Evolutionary conservation across 2,888 invertebrate genomes (phyloP).

Genomic region (Drosophila maculinotata): DNA sequence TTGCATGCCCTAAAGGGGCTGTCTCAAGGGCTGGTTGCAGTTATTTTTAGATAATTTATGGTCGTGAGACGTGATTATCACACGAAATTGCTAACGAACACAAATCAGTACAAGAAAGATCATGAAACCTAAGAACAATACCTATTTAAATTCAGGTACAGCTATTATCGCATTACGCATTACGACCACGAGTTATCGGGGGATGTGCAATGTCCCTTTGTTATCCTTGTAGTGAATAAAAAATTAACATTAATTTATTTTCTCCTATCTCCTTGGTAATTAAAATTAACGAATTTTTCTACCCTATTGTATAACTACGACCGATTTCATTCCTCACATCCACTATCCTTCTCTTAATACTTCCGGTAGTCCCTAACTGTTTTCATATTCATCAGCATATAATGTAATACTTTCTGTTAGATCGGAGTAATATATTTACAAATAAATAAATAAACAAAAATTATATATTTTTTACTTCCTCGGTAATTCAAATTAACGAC

Average conservation of each 20-base stretch:
- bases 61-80: slow-evolving; percentile 2
- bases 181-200: neutral
- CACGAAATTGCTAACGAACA: neutral
- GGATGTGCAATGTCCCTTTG: too few relatives aligned
- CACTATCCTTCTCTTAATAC: too few relatives aligned
- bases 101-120: neutral
- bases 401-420: too few relatives aligned
- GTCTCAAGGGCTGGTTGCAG: neutral
- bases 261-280: neutral
- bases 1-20: neutral
- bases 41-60: neutral
- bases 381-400: too few relatives aligned
- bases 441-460: too few relatives aligned
- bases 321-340: too few relatives aligned
- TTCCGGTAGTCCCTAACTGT: too few relatives aligned
- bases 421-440: too few relatives aligned
- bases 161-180: neutral
- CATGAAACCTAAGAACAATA: neutral
- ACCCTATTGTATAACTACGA: neutral
- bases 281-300: slow-evolving; percentile 1
- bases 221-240: neutral
- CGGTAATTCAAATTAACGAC: too few relatives aligned
- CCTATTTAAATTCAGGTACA: neutral
- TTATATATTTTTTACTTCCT: too few relatives aligned
- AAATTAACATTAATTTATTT: neutral